Conservation (phyloP, 1,140 invertebrate genomes). For the Cheumatopsyche charites region DNA sequence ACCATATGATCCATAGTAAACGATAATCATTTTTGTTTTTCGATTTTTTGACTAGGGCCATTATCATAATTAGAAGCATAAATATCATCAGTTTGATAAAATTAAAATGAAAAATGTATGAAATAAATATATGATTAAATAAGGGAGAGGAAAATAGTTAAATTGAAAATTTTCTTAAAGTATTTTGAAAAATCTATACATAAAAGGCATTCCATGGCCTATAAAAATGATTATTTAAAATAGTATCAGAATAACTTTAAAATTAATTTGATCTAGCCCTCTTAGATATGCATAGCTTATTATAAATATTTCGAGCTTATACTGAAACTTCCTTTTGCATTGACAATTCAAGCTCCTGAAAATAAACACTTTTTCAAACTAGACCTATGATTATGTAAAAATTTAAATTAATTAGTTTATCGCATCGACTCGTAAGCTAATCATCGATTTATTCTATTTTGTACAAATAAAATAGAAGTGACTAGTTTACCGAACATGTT, state of each 20-base stretch:
- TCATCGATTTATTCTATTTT: conserved; percentile 16
- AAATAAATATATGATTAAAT: neutral
- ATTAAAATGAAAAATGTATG: conserved; percentile 15
- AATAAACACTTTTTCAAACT: neutral
- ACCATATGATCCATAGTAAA: too few relatives aligned
- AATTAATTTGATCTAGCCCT: conserved; percentile 26
- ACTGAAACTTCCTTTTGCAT: conserved; percentile 48
- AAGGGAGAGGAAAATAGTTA: neutral
- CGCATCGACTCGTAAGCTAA: neutral
- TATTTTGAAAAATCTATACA: neutral
- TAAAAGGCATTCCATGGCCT: conserved; percentile 32
- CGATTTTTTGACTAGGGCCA: too few relatives aligned
- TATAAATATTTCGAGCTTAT: conserved; percentile 48
- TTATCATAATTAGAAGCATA: too few relatives aligned
- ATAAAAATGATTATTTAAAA: conserved; percentile 16
- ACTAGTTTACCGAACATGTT: conserved; percentile 4
- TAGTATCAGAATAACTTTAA: conserved; percentile 5
- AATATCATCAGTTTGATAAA: too few relatives aligned
- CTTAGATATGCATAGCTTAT: conserved; percentile 42
- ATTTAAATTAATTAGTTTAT: too few relatives aligned
- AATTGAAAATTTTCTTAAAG: too few relatives aligned
- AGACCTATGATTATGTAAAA: neutral
- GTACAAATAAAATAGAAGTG: conserved; percentile 12
- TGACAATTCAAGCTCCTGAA: conserved; percentile 45
- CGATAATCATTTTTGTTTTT: too few relatives aligned